Evolutionary conservation across 1,140 invertebrate species (phyloP).

Genomic region (Nebria ingens): DNA sequence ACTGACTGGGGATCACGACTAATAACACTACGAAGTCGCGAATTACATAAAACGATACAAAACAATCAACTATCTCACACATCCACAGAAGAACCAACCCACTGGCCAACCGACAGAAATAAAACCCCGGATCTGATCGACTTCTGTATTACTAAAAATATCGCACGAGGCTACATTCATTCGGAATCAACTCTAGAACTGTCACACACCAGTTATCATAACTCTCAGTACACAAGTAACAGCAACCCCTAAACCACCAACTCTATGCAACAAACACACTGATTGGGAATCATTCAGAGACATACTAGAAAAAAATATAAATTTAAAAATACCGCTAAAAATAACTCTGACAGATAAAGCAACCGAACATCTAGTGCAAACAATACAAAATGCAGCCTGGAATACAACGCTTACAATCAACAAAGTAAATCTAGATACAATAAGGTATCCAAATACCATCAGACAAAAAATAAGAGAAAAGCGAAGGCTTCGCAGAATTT

Average conservation of each 20-base stretch:
- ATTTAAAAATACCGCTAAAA: too few species aligned
- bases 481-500: background rate
- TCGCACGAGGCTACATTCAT: conserved; percentile 15
- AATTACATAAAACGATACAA: conserved; percentile 18
- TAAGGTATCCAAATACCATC: too few species aligned
- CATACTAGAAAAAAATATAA: background rate
- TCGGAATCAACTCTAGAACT: conserved; percentile 13
- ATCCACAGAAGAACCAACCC: conserved; percentile 27
- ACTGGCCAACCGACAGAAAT: conserved; percentile 30
- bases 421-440: too few species aligned
- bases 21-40: conserved; percentile 19
- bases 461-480: background rate
- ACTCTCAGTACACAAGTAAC: conserved; percentile 13
- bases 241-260: conserved; percentile 10
- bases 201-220: conserved; percentile 20
- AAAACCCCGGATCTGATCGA: conserved; percentile 33
- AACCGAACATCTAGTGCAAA: too few species aligned
- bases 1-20: too few species aligned
- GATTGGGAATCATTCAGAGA: background rate
- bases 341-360: too few species aligned
- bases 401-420: too few species aligned
- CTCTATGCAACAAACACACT: background rate
- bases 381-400: too few species aligned
- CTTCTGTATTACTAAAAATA: conserved; percentile 27
- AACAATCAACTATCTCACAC: background rate